A percentile compares a stretch with the other conserved stretches of the same genome.
Conservation (phyloP, 2,797 vertebrate genomes). For the Nannoperca obscura region DNA sequence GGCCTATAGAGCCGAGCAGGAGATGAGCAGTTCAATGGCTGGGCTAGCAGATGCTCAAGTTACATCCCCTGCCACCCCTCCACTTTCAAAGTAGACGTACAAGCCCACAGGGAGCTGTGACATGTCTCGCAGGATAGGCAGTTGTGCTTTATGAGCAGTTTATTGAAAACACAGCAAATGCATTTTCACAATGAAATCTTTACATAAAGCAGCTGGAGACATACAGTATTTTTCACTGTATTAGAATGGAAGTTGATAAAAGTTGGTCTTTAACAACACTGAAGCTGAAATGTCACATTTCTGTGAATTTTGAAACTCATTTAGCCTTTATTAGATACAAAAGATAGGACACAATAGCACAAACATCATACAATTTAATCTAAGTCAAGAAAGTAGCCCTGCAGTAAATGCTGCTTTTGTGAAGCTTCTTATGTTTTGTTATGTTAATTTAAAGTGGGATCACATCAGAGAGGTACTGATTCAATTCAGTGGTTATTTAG, state of each 20-base stretch:
- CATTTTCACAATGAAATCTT: slow-evolving; percentile 45
- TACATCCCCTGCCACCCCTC: not conserved
- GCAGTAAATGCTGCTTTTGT: slow-evolving; percentile 11
- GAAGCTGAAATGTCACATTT: slow-evolving; percentile 22
- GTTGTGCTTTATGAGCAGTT: slow-evolving; percentile 35
- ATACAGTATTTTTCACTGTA: slow-evolving; percentile 7
- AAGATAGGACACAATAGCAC: slow-evolving; percentile 33
- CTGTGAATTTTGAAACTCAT: not conserved
- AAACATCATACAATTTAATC: slow-evolving; percentile 35
- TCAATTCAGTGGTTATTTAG: slow-evolving; percentile 3
- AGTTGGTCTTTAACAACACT: not conserved
- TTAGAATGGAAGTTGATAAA: slow-evolving; percentile 4
- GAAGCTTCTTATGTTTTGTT: not conserved
- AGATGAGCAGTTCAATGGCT: not conserved
- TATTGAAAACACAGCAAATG: slow-evolving; percentile 60
- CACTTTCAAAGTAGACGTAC: not conserved
- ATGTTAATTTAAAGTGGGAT: slow-evolving; percentile 3
- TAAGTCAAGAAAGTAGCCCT: slow-evolving; percentile 8
- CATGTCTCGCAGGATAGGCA: slow-evolving; percentile 1
- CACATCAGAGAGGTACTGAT: not conserved
- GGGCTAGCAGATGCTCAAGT: not conserved
- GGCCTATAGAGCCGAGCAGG: not conserved
- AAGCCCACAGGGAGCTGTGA: slow-evolving; percentile 9
- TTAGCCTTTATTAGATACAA: slow-evolving; percentile 25
- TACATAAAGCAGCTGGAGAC: slow-evolving; percentile 40